A percentile compares a stretch with the other conserved stretches of the same genome.
Conservation (phyloP, 1,140 invertebrate genomes). For the Eurosta solidaginis region DNA sequence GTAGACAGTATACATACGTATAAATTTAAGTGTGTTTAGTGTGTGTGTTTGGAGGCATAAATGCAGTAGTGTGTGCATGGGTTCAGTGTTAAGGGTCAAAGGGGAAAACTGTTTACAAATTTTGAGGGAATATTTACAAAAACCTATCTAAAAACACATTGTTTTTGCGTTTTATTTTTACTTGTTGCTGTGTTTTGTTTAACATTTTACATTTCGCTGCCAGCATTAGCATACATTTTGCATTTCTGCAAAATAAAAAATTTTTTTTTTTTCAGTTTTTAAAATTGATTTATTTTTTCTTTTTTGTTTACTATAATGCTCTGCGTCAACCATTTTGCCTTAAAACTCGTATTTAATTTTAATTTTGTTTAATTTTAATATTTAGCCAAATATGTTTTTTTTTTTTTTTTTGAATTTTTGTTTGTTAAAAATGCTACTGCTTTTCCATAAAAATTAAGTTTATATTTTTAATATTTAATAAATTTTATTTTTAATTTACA, state of each 20-base stretch:
- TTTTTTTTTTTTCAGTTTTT: constrained; percentile 1
- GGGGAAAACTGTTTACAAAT: constrained; percentile 4
- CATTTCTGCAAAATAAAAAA: no score
- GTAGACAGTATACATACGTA: no score
- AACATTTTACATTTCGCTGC: constrained; percentile 14
- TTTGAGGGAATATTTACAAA: constrained; percentile 39
- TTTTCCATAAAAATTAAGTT: constrained; percentile 24
- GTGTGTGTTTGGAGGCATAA: not conserved
- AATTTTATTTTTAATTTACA: constrained; percentile 27
- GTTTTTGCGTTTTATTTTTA: not conserved
- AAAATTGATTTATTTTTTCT: not conserved
- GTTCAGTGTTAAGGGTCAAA: not conserved
- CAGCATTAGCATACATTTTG: constrained; percentile 11
- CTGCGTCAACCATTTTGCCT: not conserved
- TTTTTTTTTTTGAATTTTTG: not conserved
- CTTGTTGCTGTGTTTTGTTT: not conserved
- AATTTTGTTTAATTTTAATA: constrained; percentile 32
- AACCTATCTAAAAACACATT: constrained; percentile 37
- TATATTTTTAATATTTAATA: constrained; percentile 27
- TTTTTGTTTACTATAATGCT: not conserved
- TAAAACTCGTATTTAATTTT: constrained; percentile 13
- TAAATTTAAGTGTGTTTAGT: not conserved
- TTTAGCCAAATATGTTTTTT: constrained; percentile 19
- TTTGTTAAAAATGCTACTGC: not conserved
- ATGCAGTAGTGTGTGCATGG: not conserved